Evolutionary conservation across 1,140 invertebrate species (phyloP), one percentile per base, ranked within the genome.

Genomic region (Pectinophora gossypiella): DNA sequence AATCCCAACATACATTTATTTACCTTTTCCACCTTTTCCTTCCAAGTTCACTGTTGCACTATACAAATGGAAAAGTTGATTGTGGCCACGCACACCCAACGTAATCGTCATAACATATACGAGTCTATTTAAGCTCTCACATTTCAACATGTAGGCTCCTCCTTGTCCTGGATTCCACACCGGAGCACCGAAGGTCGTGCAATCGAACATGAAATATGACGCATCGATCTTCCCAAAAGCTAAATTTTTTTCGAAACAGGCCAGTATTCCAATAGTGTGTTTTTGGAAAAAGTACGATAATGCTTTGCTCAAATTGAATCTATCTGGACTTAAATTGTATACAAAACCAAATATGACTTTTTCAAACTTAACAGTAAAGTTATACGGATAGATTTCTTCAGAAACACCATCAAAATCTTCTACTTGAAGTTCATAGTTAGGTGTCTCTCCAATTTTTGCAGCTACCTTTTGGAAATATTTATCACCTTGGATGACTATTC

Each of bases 181-280:
- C 0, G 90, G 90, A 13, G 82, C 77, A 19, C 91, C 91, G 63
- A 85, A 85, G 49, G 88, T 88, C 69, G 91, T 89, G 57, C 89
- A 90, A 58, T 92, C 91, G 64, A 89, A 92, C 90, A 92, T 89
- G 56, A 91, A 91, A 61, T 91, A 92, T 6, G 91, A 90, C 3
- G 64, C 64, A 19, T 87, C 84, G 27, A 72, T 66, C 64, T 86
- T 90, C 0, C 91, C 91, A 61, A 92, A 91, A 9, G 89, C 89
- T 43, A 91, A 68, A 43, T 89, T 88, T 48, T 89, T 88, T 22
- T 77, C 85, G 0, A 85, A 84, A 46, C 87, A 88, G 51, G 77
- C 81, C 19, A 92, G 80, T 10, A 92, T 85, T 1, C 91, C 91
- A 35, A 76, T 71, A 20, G 60, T 78, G 50, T 86, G 64, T 22